These are phyloP conservation scores for Cheilosia impressa DNA, from an alignment of 2,888 invertebrate species.

Conservation along the genomic window DNA sequence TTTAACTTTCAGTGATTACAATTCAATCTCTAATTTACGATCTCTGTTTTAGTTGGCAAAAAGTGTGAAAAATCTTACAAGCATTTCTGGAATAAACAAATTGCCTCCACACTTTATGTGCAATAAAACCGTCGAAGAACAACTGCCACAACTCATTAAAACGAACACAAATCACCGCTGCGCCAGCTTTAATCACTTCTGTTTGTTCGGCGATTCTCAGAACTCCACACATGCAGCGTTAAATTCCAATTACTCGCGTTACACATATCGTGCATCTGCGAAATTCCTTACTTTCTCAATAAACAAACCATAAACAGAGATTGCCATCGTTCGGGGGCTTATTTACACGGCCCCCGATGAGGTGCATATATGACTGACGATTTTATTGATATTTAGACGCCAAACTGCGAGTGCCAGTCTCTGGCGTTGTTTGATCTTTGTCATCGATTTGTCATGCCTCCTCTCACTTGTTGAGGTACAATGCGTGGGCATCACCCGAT, in stretches of 20 bases:
- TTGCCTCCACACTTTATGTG: neutral
- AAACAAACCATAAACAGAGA: conserved; percentile 60
- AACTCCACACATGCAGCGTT: conserved; percentile 28
- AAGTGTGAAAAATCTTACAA: too few species aligned
- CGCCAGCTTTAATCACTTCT: conserved; percentile 11
- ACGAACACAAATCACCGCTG: neutral
- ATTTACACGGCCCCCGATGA: conserved; percentile 24
- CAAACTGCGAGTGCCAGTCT: conserved; percentile 18
- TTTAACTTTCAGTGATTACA: too few species aligned
- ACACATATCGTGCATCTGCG: conserved; percentile 38
- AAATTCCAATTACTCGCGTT: conserved; percentile 25
- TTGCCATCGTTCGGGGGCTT: conserved; percentile 28
- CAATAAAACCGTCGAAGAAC: neutral
- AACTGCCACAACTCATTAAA: neutral
- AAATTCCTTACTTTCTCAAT: conserved; percentile 53
- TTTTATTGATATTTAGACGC: conserved; percentile 72
- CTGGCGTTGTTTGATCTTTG: conserved; percentile 8
- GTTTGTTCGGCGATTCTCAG: conserved; percentile 22
- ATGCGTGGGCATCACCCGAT: conserved; percentile 14
- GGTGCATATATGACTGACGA: conserved; percentile 37
- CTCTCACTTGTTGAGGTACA: neutral
- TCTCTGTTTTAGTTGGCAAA: too few species aligned
- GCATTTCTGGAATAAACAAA: too few species aligned
- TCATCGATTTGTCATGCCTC: conserved; percentile 10
- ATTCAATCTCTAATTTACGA: too few species aligned